phyloP scores from a whole-genome alignment of 2,113 vertebrate genomes.

The Cyphomyrus plagiostoma region DNA sequence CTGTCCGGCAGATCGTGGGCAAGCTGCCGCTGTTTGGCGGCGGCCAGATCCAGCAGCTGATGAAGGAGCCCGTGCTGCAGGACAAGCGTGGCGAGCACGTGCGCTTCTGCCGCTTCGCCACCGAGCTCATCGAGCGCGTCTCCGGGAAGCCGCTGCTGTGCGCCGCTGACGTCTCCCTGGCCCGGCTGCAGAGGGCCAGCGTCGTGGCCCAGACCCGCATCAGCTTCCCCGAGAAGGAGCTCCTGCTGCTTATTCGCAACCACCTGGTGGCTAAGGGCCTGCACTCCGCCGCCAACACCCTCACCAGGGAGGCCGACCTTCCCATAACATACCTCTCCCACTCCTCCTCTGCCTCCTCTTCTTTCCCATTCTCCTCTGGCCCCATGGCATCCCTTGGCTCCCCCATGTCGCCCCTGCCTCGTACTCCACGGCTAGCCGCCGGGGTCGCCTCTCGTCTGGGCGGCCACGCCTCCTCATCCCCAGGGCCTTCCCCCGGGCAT shows the following conservation, averaged over 20 bases:
- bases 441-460: constrained; percentile 75
- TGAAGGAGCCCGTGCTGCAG: constrained; percentile 96
- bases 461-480: constrained; percentile 60
- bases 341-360: constrained; percentile 45
- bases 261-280: constrained; percentile 94
- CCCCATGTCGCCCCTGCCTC: constrained; percentile 74
- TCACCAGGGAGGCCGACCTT: constrained; percentile 90
- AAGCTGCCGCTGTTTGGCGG: constrained; percentile 96
- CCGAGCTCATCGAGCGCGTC: constrained; percentile 90
- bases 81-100: constrained; percentile 97
- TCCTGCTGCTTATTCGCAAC: constrained; percentile 88
- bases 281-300: constrained; percentile 75
- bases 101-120: constrained; percentile 92
- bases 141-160: constrained; percentile 91
- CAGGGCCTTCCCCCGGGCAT: constrained; percentile 58
- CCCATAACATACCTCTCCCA: constrained; percentile 84
- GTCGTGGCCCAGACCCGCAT: constrained; percentile 97
- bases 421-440: constrained; percentile 84
- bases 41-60: constrained; percentile 96
- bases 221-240: constrained; percentile 90
- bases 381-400: constrained; percentile 57
- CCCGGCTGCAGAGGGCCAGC: constrained; percentile 86
- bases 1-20: constrained; percentile 94
- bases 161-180: constrained; percentile 89
- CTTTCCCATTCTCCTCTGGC: constrained; percentile 69